Evolutionary conservation across 2,113 vertebrate species (phyloP).

Genomic region (Pelvicachromis taeniatus): DNA sequence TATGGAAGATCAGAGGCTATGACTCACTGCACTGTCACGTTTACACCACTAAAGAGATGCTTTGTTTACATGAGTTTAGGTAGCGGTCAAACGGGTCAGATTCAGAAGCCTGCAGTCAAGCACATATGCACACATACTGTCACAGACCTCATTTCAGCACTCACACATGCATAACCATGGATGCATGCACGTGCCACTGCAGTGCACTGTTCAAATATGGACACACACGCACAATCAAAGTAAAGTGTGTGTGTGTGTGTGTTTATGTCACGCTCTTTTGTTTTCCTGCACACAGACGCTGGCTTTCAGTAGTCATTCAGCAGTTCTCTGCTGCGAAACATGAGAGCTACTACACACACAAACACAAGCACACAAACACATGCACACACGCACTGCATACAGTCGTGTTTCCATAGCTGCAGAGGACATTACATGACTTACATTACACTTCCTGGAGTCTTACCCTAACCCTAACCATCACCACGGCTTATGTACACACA

Average conservation of each 20-base stretch:
- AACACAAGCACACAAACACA: background rate
- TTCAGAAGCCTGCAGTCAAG: conserved; percentile 27
- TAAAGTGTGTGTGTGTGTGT: background rate
- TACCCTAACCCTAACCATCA: background rate
- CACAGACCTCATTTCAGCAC: background rate
- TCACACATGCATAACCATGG: background rate
- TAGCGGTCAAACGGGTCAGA: conserved; percentile 37
- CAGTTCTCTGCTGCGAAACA: conserved; percentile 26
- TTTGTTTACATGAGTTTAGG: conserved; percentile 51
- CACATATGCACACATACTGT: background rate
- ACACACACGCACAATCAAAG: background rate
- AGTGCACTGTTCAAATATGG: conserved; percentile 3
- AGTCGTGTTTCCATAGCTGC: background rate
- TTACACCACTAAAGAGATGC: conserved; percentile 31
- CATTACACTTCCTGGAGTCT: background rate
- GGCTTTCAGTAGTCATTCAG: conserved; percentile 35
- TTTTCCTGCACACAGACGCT: conserved; percentile 23
- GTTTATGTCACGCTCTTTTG: conserved; percentile 33
- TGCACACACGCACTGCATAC: background rate
- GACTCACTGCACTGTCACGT: conserved; percentile 42
- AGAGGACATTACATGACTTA: background rate
- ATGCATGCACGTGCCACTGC: background rate
- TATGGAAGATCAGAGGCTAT: conserved; percentile 25
- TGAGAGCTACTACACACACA: background rate
- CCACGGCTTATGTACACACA: background rate